Conservation (phyloP, 2,888 invertebrate genomes). For the Molanna angustata region DNA sequence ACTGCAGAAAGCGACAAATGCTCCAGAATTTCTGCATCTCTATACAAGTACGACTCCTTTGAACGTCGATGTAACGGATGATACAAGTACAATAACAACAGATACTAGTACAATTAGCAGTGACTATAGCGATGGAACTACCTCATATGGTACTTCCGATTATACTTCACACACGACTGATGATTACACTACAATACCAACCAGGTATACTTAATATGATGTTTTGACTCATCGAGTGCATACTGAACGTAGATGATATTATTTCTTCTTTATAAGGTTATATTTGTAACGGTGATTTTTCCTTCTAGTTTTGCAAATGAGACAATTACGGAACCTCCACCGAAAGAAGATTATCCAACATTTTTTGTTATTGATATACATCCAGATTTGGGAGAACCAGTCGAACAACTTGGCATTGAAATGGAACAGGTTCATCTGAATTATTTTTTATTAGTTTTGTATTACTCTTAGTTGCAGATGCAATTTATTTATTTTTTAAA, state of each 20-base stretch:
- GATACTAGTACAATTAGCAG: background rate
- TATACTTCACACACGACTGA: background rate
- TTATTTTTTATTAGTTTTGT: no score
- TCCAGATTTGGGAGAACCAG: constrained; percentile 70
- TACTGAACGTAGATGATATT: no score
- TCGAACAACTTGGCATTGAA: constrained; percentile 73
- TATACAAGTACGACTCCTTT: background rate
- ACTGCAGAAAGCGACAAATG: constrained; percentile 40
- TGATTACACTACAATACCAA: background rate
- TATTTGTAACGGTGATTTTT: no score
- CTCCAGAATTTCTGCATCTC: constrained; percentile 14
- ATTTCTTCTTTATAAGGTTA: no score
- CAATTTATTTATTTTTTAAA: no score
- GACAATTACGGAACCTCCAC: constrained; percentile 40
- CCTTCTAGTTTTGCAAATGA: constrained; percentile 8
- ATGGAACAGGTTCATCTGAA: constrained; percentile 56
- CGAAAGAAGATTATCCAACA: constrained; percentile 47
- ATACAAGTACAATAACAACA: background rate
- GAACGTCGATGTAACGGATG: background rate
- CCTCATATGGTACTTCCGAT: constrained; percentile 3
- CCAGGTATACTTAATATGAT: no score
- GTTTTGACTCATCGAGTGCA: no score
- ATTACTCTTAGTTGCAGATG: background rate
- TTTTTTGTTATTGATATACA: constrained; percentile 69
- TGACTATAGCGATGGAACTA: constrained; percentile 23